Conservation (phyloP, 53 echinoderm and acorn worm species). For the Arbacia lixula region DNA sequence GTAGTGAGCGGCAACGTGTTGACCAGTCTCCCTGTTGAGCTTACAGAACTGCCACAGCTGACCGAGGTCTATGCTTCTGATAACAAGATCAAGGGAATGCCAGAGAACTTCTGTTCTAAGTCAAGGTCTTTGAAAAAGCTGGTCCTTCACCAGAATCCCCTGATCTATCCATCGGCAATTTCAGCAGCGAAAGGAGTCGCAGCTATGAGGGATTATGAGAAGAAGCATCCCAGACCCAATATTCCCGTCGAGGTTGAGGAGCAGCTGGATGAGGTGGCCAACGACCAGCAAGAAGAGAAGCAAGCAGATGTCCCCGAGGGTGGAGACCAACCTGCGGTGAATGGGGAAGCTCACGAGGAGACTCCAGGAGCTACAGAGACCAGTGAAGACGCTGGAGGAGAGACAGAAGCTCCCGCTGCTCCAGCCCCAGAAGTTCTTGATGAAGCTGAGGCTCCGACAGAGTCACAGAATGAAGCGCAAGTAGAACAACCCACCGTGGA, state of each 20-base stretch:
- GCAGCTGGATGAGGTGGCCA: slow-evolving; percentile 3
- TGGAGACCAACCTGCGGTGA: neutral
- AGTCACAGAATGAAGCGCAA: neutral
- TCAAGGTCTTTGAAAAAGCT: slow-evolving; percentile 73
- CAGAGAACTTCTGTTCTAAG: slow-evolving; percentile 67
- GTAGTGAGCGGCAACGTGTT: slow-evolving; percentile 86
- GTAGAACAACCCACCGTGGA: slow-evolving; percentile 7
- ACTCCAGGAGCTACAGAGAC: neutral
- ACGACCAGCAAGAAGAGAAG: neutral
- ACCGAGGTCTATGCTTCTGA: slow-evolving; percentile 78
- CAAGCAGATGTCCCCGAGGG: neutral
- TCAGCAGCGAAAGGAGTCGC: slow-evolving; percentile 59
- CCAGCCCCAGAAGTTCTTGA: neutral
- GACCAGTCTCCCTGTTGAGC: slow-evolving; percentile 66
- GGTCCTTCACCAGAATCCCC: slow-evolving; percentile 68
- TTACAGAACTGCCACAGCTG: slow-evolving; percentile 72
- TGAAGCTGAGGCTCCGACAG: neutral
- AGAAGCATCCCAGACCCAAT: slow-evolving; percentile 54
- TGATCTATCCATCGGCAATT: slow-evolving; percentile 53
- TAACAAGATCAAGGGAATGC: slow-evolving; percentile 75
- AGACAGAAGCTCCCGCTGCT: neutral
- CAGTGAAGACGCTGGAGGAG: neutral
- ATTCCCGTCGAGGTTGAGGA: slow-evolving; percentile 37
- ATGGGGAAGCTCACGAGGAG: neutral
- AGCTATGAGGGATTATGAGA: slow-evolving; percentile 69